A percentile compares a stretch with the other conserved stretches of the same genome.
Evolutionary conservation across 2,888 invertebrate species (phyloP).

Genomic region (Cheilosia pagana): DNA sequence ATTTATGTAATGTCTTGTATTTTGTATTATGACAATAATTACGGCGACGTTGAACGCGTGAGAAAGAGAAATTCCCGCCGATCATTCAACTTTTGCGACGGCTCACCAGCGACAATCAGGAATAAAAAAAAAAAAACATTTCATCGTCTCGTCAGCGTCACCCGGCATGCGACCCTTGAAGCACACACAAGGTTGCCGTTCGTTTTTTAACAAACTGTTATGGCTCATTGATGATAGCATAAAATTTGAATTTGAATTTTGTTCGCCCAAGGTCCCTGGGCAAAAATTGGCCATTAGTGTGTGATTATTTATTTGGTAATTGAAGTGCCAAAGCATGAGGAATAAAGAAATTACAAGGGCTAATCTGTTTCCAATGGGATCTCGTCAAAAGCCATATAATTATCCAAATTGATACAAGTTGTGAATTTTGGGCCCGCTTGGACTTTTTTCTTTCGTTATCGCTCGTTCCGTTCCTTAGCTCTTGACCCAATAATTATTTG

Average conservation of each 20-base stretch:
- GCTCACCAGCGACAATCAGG: conserved; percentile 20
- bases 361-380: conserved; percentile 45
- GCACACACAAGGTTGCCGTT: background rate
- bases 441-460: no score
- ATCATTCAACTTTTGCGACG: conserved; percentile 62
- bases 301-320: conserved; percentile 39
- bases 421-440: conserved; percentile 36
- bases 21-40: conserved; percentile 19
- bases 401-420: conserved; percentile 57
- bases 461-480: background rate
- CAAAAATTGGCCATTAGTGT: background rate
- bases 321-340: conserved; percentile 41
- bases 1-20: conserved; percentile 7
- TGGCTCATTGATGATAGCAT: conserved; percentile 20
- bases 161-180: background rate
- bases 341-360: conserved; percentile 63
- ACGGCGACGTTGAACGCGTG: conserved; percentile 29
- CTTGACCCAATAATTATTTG: conserved; percentile 68
- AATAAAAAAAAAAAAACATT: conserved; percentile 3
- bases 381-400: conserved; percentile 24
- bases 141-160: conserved; percentile 3
- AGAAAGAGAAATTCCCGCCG: conserved; percentile 21
- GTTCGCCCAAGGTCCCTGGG: conserved; percentile 17
- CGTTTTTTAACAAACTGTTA: conserved; percentile 16
- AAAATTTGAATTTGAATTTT: conserved; percentile 12